Evolutionary conservation across 2,888 invertebrate species (phyloP).

Genomic region (Pristionchus maxplancki): DNA sequence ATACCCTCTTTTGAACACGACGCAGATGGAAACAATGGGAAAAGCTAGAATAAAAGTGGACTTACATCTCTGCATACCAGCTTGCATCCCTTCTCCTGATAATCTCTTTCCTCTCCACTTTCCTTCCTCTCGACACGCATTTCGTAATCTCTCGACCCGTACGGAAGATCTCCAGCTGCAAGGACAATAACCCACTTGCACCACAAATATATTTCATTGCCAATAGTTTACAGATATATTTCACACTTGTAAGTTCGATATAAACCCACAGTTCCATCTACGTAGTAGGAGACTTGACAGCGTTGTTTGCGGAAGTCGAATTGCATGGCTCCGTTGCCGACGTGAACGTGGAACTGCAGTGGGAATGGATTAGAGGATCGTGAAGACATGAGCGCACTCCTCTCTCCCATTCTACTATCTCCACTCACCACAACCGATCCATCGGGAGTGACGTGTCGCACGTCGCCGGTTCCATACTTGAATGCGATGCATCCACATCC

Average conservation of each 20-base stretch:
- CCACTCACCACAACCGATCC: not conserved
- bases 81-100: not conserved
- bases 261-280: not conserved
- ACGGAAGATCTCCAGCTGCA: slow-evolving; percentile 14
- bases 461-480: not conserved
- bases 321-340: not conserved
- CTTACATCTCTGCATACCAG: not conserved
- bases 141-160: not conserved
- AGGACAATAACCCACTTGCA: not conserved
- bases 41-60: too few relatives aligned
- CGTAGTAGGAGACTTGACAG: not conserved
- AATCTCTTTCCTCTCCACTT: not conserved
- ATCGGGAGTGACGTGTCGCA: not conserved
- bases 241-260: not conserved
- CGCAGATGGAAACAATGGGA: not conserved
- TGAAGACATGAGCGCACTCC: not conserved
- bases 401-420: not conserved
- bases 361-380: not conserved
- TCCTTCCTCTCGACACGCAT: not conserved
- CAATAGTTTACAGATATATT: too few relatives aligned
- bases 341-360: not conserved
- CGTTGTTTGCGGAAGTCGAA: not conserved
- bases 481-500: not conserved
- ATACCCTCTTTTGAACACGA: too few relatives aligned
- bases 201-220: too few relatives aligned